Evolutionary conservation across 1,140 invertebrate species (phyloP).

Genomic region (Lutraria rhynchaena): DNA sequence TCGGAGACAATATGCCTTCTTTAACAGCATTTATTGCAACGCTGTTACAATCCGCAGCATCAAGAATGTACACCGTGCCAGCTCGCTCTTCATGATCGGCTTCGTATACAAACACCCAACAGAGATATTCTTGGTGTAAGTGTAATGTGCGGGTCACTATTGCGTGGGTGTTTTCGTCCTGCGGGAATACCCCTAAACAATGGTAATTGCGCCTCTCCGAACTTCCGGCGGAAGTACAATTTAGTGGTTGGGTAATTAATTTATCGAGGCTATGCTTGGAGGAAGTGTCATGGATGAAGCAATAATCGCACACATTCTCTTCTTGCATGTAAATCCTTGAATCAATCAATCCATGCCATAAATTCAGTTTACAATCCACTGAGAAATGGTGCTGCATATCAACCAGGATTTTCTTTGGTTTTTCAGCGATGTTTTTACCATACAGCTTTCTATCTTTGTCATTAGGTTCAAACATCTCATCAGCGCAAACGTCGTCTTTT

Average conservation of each 20-base stretch:
- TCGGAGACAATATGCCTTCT: not conserved
- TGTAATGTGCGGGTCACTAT: conserved; percentile 57
- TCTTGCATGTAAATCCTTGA: conserved; percentile 25
- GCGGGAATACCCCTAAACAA: conserved; percentile 63
- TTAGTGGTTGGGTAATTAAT: conserved; percentile 28
- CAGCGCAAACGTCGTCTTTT: conserved; percentile 47
- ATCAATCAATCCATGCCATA: not conserved
- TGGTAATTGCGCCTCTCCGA: conserved; percentile 59
- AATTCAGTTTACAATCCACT: conserved; percentile 37
- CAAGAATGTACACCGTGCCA: conserved; percentile 36
- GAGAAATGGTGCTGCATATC: conserved; percentile 28
- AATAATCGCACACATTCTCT: conserved; percentile 48
- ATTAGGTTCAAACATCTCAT: conserved; percentile 40
- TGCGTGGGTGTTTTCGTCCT: conserved; percentile 61
- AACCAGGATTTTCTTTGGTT: conserved; percentile 46
- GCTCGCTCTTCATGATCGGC: not conserved
- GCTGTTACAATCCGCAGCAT: conserved; percentile 38
- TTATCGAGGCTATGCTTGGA: not conserved
- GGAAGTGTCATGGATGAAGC: conserved; percentile 42
- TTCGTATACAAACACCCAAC: conserved; percentile 64
- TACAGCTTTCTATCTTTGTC: conserved; percentile 26
- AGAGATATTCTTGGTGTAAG: conserved; percentile 57
- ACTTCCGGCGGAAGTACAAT: conserved; percentile 28
- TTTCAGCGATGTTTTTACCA: conserved; percentile 36
- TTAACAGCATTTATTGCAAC: conserved; percentile 17